Evolutionary conservation across 2,113 vertebrate genomes (phyloP), one percentile per base, ranked within the genome.

Genomic region (Festucalex cinctus): DNA sequence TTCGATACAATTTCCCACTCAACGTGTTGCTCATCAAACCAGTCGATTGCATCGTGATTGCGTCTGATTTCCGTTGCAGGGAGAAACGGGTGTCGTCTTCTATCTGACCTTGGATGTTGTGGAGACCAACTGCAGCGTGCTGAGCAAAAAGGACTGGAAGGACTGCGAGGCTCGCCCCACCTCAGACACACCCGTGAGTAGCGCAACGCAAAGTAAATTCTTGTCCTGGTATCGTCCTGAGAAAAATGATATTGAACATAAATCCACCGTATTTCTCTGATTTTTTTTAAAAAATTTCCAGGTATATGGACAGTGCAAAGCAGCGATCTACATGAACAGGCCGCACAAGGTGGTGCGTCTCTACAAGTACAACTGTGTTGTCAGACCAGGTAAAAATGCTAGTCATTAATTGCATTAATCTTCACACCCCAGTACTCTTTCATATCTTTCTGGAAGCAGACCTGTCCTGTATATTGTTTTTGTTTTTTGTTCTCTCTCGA

Each of bases 251-350:
- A 32, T 4, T 4, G 2, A 32, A 32, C 39, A 19, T 61, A 20
- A 39, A 39, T 36, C n/a, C 35, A 61, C 10, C n/a, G 4, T 41
- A 3, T 41, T 32, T 32, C 28, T 2, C 2, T 32, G 28, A 32
- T 63, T n/a, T 2, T 68, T 67, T 75, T 26, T 71, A n/a, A n/a
- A n/a, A n/a, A n/a, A n/a, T n/a, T 12, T 66, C 26, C 80, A 93
- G 92, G 83, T 90, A 0, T 92, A 92, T 39, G 92, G 92, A 57
- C 88, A 86, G 62, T 93, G 92, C 71, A 90, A 88, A 68, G 86
- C 83, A 28, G 69, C 58, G 9, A 89, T 92, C 69, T 92, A 74
- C 80, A 83, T 92, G 56, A 88, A 67, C 35, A 88, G 43, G 69
- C 63, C 80, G 28, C 58, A 91, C 17, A 85, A 88, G 74, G 86